These are phyloP conservation scores for Mesoclemmys tuberculata DNA, from an alignment of 2,113 vertebrate species.

Conservation along the genomic window DNA sequence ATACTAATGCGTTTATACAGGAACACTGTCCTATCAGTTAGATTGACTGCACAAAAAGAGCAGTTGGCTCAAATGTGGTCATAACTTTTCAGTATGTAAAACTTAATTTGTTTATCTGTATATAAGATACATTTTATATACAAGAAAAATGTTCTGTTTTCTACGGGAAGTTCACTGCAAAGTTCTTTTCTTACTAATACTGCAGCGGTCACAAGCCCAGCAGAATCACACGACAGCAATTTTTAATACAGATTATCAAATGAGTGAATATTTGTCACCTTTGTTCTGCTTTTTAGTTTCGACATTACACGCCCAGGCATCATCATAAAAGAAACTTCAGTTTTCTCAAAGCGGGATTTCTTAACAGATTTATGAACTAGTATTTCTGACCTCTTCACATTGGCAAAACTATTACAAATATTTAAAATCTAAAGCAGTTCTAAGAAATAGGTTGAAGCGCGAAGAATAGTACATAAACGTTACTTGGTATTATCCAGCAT, in stretches of 20 bases:
- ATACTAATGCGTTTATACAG: neutral
- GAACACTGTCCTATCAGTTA: neutral
- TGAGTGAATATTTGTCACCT: neutral
- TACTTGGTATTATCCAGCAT: neutral
- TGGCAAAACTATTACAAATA: neutral
- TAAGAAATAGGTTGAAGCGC: neutral
- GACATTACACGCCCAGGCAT: neutral
- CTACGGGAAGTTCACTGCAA: neutral
- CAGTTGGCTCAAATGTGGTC: neutral
- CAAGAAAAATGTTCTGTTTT: neutral
- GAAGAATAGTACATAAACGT: neutral
- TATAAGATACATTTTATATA: neutral
- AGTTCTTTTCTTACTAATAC: neutral
- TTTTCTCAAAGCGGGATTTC: neutral
- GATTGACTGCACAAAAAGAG: neutral
- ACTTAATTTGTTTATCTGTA: neutral
- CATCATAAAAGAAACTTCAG: neutral
- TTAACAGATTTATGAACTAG: neutral
- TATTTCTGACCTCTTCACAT: neutral
- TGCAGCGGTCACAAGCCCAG: neutral
- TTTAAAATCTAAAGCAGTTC: neutral
- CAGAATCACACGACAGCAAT: neutral
- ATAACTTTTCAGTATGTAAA: neutral
- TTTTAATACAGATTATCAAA: neutral
- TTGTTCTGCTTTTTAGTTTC: neutral